Percentiles rank a stretch among this genome's conserved stretches.
These are phyloP conservation scores for Nemurella pictetii DNA, from an alignment of 2,888 invertebrate species.

Conservation along the genomic window DNA sequence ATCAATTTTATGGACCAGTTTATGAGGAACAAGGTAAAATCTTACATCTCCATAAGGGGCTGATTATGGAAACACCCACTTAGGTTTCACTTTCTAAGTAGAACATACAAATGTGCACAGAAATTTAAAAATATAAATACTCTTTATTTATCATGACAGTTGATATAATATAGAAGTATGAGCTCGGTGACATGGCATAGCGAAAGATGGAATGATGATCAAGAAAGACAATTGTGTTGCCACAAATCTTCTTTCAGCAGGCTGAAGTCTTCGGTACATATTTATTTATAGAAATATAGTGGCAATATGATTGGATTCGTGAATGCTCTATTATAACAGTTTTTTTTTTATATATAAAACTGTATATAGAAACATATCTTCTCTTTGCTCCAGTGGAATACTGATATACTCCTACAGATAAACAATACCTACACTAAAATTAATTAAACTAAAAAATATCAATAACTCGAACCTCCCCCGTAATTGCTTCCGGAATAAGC, in stretches of 20 bases:
- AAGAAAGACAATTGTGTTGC: not conserved
- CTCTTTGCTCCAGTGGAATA: too few species aligned
- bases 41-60: not conserved
- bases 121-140: not conserved
- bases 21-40: not conserved
- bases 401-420: too few species aligned
- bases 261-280: not conserved
- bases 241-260: not conserved
- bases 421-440: not conserved
- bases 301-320: not conserved
- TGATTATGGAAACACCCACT: not conserved
- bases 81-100: not conserved
- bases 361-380: too few species aligned
- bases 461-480: conserved; percentile 1
- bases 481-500: conserved; percentile 1
- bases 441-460: not conserved
- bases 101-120: not conserved
- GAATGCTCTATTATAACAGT: too few species aligned
- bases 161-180: too few species aligned
- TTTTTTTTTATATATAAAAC: too few species aligned
- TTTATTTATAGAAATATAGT: not conserved
- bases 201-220: not conserved
- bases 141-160: not conserved
- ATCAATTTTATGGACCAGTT: not conserved
- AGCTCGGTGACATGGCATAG: not conserved